Evolutionary conservation across 2,888 invertebrate species (phyloP).

Genomic region (Ceraclea dissimilis): DNA sequence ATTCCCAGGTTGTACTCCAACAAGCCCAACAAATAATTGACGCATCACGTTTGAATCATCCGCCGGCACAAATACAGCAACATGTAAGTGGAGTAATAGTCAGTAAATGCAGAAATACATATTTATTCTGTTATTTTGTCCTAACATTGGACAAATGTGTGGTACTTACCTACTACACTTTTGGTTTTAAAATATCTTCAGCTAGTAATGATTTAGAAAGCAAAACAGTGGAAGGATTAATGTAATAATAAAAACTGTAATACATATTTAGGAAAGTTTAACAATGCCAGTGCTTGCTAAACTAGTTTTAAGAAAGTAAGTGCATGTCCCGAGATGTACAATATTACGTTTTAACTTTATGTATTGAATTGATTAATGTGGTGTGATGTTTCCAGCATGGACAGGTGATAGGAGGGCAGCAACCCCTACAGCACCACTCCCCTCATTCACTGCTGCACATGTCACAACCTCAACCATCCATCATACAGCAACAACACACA

Average conservation of each 20-base stretch:
- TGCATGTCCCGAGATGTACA: too few species aligned
- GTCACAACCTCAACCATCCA: constrained; percentile 21
- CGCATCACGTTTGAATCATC: constrained; percentile 49
- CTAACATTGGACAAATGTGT: background rate
- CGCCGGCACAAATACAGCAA: constrained; percentile 40
- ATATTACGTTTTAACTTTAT: too few species aligned
- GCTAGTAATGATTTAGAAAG: background rate
- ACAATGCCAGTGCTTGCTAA: too few species aligned
- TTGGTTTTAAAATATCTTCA: too few species aligned
- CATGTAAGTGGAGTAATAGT: constrained; percentile 40
- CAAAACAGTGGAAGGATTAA: background rate
- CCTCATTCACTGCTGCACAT: constrained; percentile 26
- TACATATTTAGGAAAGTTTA: too few species aligned
- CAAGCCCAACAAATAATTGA: constrained; percentile 51
- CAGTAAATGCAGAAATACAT: background rate
- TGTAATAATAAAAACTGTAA: too few species aligned
- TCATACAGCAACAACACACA: constrained; percentile 20
- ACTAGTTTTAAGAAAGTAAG: too few species aligned
- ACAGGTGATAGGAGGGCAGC: constrained; percentile 18
- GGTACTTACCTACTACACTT: too few species aligned
- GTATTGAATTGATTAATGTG: too few species aligned
- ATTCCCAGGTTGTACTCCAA: constrained; percentile 50
- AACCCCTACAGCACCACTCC: constrained; percentile 15
- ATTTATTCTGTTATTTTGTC: background rate
- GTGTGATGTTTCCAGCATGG: constrained; percentile 28